These are phyloP conservation scores for Epizoanthus scotinus DNA, from an alignment of 92 coral and sea anemone species.

Conservation along the genomic window DNA sequence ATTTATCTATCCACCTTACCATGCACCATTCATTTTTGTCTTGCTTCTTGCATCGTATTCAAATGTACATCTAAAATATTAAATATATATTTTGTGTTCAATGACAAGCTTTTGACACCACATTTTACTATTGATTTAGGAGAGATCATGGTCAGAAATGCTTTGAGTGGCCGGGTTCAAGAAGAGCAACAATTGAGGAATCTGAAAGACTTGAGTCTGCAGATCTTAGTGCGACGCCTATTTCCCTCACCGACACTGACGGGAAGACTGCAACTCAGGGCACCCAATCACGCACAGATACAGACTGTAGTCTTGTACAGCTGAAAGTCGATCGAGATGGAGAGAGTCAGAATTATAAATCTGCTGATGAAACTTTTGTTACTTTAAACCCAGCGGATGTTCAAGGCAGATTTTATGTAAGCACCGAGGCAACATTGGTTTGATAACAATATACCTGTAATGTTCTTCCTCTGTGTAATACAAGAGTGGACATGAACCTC, in stretches of 20 bases:
- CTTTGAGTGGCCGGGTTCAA: neutral
- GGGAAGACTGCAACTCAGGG: neutral
- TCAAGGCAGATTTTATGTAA: constrained; percentile 12
- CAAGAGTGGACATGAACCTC: too few relatives aligned
- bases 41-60: too few relatives aligned
- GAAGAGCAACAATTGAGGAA: neutral
- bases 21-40: too few relatives aligned
- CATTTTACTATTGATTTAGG: neutral
- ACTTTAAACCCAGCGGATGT: neutral
- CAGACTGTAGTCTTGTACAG: constrained; percentile 19
- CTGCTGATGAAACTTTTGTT: constrained; percentile 21
- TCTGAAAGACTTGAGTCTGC: neutral
- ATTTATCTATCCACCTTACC: too few relatives aligned
- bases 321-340: neutral
- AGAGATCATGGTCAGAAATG: neutral
- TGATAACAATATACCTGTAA: neutral
- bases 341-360: constrained; percentile 3
- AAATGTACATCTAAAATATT: too few relatives aligned
- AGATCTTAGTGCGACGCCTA: neutral
- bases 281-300: constrained; percentile 26
- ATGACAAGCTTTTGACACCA: too few relatives aligned
- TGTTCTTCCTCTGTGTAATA: too few relatives aligned
- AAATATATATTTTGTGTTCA: too few relatives aligned
- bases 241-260: neutral
- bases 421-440: constrained; percentile 27